Conservation (phyloP, 2,113 vertebrate species). For the Pterocles gutturalis region DNA sequence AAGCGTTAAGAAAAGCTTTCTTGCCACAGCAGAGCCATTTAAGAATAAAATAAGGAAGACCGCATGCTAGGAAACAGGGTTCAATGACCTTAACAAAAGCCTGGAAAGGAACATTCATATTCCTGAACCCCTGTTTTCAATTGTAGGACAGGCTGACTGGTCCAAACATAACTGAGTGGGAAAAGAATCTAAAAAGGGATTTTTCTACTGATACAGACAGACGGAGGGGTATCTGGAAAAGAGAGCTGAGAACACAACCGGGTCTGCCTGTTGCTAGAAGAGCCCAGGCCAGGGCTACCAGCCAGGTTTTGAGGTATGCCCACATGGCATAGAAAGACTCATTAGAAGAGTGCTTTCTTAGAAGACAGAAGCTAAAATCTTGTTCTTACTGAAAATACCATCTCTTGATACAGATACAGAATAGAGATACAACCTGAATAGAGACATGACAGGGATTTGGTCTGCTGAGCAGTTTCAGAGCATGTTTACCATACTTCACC, state of each 20-base stretch:
- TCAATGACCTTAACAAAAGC: neutral
- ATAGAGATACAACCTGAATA: neutral
- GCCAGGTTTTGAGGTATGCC: neutral
- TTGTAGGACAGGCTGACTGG: neutral
- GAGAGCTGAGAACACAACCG: neutral
- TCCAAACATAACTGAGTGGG: neutral
- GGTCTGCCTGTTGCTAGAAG: neutral
- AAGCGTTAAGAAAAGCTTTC: neutral
- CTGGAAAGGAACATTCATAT: neutral
- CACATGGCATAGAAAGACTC: neutral
- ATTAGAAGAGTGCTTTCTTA: neutral
- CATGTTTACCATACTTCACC: neutral
- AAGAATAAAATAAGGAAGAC: neutral
- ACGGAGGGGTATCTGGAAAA: neutral
- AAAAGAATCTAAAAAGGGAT: neutral
- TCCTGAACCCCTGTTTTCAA: neutral
- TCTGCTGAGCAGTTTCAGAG: neutral
- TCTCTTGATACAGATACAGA: neutral
- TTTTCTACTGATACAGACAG: neutral
- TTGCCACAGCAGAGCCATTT: neutral
- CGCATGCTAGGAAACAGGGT: rapidly evolving
- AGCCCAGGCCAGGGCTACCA: neutral
- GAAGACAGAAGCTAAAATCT: neutral
- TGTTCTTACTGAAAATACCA: neutral
- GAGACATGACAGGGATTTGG: neutral